Evolutionary conservation across 1,140 invertebrate species (phyloP).

Genomic region (Parasteatoda tepidariorum): DNA sequence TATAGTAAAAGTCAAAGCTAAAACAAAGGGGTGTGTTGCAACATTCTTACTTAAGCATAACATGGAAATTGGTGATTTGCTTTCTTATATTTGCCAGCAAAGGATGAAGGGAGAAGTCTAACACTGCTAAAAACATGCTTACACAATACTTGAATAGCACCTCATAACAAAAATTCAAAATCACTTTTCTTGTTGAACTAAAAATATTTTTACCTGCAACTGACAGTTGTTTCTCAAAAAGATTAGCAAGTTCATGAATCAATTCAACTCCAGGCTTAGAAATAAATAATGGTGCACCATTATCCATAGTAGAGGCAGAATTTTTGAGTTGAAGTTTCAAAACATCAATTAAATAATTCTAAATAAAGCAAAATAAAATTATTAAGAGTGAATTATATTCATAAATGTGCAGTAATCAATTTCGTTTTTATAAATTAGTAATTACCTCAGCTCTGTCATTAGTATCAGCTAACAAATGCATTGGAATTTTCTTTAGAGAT

Average conservation of each 20-base stretch:
- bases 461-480: not conserved
- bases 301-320: slow-evolving; percentile 63
- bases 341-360: slow-evolving; percentile 46
- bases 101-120: too few species aligned
- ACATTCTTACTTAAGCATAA: too few species aligned
- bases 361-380: not conserved
- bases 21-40: too few species aligned
- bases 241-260: slow-evolving; percentile 67
- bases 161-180: too few species aligned
- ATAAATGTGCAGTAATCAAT: not conserved
- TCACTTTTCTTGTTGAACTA: too few species aligned
- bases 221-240: slow-evolving; percentile 62
- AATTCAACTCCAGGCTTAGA: slow-evolving; percentile 66
- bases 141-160: too few species aligned
- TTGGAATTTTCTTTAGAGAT: not conserved
- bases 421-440: not conserved
- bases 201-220: slow-evolving; percentile 61
- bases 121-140: too few species aligned
- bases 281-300: slow-evolving; percentile 66
- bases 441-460: not conserved
- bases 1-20: too few species aligned
- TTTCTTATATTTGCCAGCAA: too few species aligned
- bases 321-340: slow-evolving; percentile 67
- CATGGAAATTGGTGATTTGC: too few species aligned
- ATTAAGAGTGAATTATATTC: not conserved